Evolutionary conservation across 2,797 vertebrate species (phyloP).

Genomic region (Cyprinella venusta): DNA sequence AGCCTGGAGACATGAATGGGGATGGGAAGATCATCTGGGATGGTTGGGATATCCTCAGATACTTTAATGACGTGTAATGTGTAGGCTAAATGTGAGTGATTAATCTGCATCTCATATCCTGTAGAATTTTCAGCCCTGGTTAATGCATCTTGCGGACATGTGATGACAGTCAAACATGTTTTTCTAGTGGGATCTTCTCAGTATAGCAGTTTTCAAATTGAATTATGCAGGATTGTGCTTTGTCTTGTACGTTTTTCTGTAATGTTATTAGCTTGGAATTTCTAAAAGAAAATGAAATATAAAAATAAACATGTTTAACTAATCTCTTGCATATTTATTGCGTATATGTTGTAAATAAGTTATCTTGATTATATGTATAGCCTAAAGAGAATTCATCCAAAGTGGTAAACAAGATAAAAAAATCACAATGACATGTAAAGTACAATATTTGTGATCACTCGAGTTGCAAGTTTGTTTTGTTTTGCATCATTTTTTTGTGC

Average conservation of each 20-base stretch:
- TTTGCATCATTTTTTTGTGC: background rate
- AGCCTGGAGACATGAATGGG: constrained; percentile 73
- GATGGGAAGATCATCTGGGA: constrained; percentile 77
- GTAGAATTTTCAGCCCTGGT: constrained; percentile 76
- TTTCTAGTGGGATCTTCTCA: constrained; percentile 1
- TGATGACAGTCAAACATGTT: background rate
- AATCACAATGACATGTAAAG: background rate
- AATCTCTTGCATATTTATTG: background rate
- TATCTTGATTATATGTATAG: background rate
- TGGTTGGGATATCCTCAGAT: constrained; percentile 57
- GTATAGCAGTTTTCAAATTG: constrained; percentile 25
- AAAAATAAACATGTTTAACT: constrained; percentile 21
- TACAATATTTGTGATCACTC: background rate
- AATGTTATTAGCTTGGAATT: constrained; percentile 7
- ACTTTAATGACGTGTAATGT: background rate
- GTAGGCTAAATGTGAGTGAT: background rate
- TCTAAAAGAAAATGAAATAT: background rate
- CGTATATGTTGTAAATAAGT: background rate
- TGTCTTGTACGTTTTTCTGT: background rate
- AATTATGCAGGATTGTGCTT: background rate
- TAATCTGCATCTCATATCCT: constrained; percentile 33
- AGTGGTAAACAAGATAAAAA: background rate
- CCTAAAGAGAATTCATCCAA: background rate
- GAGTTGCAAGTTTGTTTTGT: background rate
- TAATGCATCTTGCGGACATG: constrained; percentile 67